Percentiles rank a stretch among this genome's conserved stretches.
Conservation (phyloP, 2,797 vertebrate species). For the Decapterus maruadsi region DNA sequence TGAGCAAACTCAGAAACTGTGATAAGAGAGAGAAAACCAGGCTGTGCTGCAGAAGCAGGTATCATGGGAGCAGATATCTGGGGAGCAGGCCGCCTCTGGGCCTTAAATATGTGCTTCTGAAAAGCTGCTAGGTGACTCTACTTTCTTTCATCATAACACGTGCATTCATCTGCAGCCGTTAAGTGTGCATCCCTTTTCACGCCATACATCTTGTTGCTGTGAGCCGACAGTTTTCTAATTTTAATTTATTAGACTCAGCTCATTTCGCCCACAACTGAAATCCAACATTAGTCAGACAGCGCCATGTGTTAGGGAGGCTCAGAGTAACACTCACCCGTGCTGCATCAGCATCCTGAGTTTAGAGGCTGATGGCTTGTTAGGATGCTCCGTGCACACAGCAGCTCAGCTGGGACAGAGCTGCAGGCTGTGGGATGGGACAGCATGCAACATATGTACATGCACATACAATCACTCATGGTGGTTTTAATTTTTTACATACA, state of each 20-base stretch:
- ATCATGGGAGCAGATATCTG: slow-evolving; percentile 11
- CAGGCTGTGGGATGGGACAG: not conserved
- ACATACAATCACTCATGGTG: not conserved
- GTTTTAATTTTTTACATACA: too few species aligned
- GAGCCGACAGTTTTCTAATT: slow-evolving; percentile 46
- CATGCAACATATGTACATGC: not conserved
- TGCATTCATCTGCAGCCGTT: slow-evolving; percentile 7
- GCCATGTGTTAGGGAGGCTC: slow-evolving; percentile 29
- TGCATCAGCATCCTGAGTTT: slow-evolving; percentile 45
- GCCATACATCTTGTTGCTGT: slow-evolving; percentile 36
- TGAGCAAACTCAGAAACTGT: not conserved
- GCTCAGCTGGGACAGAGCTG: not conserved
- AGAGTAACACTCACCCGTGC: slow-evolving; percentile 41
- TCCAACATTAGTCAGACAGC: slow-evolving; percentile 46
- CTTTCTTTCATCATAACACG: not conserved
- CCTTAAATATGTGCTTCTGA: slow-evolving; percentile 14
- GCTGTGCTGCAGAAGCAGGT: slow-evolving; percentile 2
- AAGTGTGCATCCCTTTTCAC: slow-evolving; percentile 5
- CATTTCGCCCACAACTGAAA: slow-evolving; percentile 51
- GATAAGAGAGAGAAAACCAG: not conserved
- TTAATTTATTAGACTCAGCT: slow-evolving; percentile 68
- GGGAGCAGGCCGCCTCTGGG: slow-evolving; percentile 10
- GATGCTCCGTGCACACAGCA: not conserved
- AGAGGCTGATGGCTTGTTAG: slow-evolving; percentile 14
- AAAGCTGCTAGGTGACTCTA: slow-evolving; percentile 5